Conservation (phyloP, 2,797 vertebrate genomes). For the Pangasius larnaudii region DNA sequence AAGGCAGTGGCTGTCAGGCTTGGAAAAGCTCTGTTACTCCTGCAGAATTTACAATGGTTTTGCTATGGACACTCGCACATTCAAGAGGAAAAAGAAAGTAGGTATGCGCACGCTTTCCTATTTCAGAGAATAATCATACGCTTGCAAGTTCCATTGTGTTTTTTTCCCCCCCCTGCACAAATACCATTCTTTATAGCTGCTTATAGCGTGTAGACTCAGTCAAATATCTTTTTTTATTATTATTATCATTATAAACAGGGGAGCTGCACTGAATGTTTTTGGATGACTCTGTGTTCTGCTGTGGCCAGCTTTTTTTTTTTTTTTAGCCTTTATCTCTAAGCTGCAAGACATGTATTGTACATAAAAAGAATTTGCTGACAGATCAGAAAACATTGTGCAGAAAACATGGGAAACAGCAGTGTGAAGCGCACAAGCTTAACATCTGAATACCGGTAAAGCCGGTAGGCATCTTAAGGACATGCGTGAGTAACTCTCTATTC, state of each 20-base stretch:
- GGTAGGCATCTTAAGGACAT: background rate
- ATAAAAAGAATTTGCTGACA: background rate
- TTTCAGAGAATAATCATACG: constrained; percentile 25
- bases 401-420: background rate
- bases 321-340: constrained; percentile 16
- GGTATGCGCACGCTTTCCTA: constrained; percentile 70
- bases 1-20: constrained; percentile 53
- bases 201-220: background rate
- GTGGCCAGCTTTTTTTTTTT: background rate
- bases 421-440: background rate
- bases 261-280: background rate
- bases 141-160: background rate
- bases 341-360: background rate
- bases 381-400: background rate
- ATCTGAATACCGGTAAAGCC: background rate
- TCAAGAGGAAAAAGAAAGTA: constrained; percentile 77
- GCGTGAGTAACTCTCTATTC: background rate
- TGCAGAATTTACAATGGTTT: constrained; percentile 68
- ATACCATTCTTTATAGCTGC: background rate
- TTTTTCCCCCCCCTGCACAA: background rate
- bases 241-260: background rate
- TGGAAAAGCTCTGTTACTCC: constrained; percentile 56
- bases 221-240: background rate
- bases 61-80: constrained; percentile 75
- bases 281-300: constrained; percentile 12